Percentiles rank a stretch among this genome's conserved stretches.
phyloP scores from a whole-genome alignment of 2,888 invertebrate genomes.

The Lithosia quadra region DNA sequence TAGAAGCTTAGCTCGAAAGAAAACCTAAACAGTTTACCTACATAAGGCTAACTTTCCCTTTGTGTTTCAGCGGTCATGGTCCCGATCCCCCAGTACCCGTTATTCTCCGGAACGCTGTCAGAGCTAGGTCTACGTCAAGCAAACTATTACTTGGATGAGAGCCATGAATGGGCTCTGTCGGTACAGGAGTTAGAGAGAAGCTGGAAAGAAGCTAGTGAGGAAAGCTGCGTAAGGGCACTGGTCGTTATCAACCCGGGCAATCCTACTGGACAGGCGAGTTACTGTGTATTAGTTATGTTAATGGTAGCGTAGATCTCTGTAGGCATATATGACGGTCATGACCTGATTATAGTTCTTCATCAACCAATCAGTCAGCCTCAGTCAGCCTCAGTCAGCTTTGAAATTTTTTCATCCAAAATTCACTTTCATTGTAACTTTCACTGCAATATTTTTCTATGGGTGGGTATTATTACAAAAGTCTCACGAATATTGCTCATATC shows the following conservation, averaged over 20 bases:
- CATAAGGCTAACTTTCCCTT: not conserved
- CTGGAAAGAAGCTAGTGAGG: constrained; percentile 88
- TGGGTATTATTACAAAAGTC: not conserved
- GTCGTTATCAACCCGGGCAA: constrained; percentile 99
- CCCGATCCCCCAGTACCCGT: constrained; percentile 98
- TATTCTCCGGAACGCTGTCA: constrained; percentile 97
- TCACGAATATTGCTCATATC: not conserved
- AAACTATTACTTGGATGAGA: constrained; percentile 96
- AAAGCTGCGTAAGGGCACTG: constrained; percentile 91
- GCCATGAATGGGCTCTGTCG: constrained; percentile 93
- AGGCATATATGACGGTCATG: too few species aligned
- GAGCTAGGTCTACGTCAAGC: constrained; percentile 95
- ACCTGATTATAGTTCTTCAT: too few species aligned
- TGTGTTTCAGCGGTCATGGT: constrained; percentile 93
- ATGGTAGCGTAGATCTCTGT: not conserved
- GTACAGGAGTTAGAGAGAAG: constrained; percentile 91
- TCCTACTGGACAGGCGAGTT: constrained; percentile 94
- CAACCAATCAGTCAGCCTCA: too few species aligned
- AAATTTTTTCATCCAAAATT: not conserved
- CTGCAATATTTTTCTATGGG: not conserved
- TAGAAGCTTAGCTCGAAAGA: too few species aligned
- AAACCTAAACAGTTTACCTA: too few species aligned
- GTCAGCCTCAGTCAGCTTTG: not conserved
- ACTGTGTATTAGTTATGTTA: not conserved
- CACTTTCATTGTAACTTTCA: not conserved